Evolutionary conservation across 2,113 vertebrate species (phyloP).

Genomic region (Tyto alba): DNA sequence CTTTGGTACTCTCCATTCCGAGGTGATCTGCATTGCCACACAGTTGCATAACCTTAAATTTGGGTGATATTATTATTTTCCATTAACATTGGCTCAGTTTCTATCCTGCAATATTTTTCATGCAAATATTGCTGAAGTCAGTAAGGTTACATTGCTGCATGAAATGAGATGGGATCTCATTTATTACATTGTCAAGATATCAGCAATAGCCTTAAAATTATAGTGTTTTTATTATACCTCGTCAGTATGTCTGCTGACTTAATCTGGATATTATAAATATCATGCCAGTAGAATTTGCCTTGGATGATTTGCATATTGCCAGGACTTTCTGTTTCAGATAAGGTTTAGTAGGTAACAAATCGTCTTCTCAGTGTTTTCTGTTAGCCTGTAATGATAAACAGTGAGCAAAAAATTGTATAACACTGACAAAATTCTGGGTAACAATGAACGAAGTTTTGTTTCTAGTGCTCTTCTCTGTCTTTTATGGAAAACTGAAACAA

Average conservation of each 20-base stretch:
- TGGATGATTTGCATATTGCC: neutral
- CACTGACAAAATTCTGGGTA: neutral
- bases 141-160: neutral
- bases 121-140: neutral
- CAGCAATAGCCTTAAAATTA: neutral
- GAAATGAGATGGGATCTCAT: neutral
- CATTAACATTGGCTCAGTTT: neutral
- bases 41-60: neutral
- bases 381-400: neutral
- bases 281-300: neutral
- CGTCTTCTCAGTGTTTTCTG: neutral
- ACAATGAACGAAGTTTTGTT: neutral
- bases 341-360: neutral
- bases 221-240: neutral
- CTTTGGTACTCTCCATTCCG: neutral
- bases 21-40: neutral
- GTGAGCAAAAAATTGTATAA: neutral
- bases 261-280: neutral
- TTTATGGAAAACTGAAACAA: neutral
- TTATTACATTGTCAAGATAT: neutral
- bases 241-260: neutral
- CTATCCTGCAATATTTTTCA: neutral
- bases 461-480: neutral
- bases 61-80: neutral
- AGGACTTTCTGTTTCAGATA: neutral